A percentile compares a stretch with the other conserved stretches of the same genome.
Evolutionary conservation across 2,888 invertebrate genomes (phyloP).

Genomic region (Aphodius sticticus): DNA sequence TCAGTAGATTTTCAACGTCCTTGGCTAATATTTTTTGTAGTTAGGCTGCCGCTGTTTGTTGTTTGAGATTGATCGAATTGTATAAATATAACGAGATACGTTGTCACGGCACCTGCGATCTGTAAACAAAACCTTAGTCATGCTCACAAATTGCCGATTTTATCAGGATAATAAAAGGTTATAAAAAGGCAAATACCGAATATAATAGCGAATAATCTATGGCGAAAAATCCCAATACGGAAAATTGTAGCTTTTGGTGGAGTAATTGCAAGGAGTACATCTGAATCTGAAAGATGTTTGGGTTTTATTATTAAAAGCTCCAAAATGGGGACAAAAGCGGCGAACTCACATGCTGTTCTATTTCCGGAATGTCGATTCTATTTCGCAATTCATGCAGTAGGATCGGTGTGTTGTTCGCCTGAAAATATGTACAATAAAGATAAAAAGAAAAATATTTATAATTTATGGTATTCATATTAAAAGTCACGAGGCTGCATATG

Average conservation of each 20-base stretch:
- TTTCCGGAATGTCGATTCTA: slow-evolving; percentile 54
- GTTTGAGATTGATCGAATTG: slow-evolving; percentile 56
- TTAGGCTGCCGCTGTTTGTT: neutral
- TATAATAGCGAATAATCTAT: slow-evolving; percentile 61
- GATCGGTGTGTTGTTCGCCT: slow-evolving; percentile 59
- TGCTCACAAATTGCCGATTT: neutral
- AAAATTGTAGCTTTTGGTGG: slow-evolving; percentile 60
- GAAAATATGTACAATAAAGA: slow-evolving; percentile 36
- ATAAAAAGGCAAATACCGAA: slow-evolving; percentile 51
- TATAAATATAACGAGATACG: slow-evolving; percentile 60
- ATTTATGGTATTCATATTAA: too few species aligned
- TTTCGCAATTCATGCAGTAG: slow-evolving; percentile 58
- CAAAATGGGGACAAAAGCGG: too few species aligned
- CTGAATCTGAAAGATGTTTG: slow-evolving; percentile 54
- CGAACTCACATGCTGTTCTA: slow-evolving; percentile 57
- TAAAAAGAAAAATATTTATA: neutral
- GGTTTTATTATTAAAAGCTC: too few species aligned
- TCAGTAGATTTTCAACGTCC: neutral
- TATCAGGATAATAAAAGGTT: neutral
- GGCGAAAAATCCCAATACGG: slow-evolving; percentile 61
- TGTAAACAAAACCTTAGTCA: slow-evolving; percentile 43
- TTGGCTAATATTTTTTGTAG: slow-evolving; percentile 10
- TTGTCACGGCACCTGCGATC: slow-evolving; percentile 60
- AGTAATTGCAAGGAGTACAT: slow-evolving; percentile 61
- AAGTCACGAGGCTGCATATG: too few species aligned